These are phyloP conservation scores for Emberiza fucata DNA, from an alignment of 2,113 vertebrate genomes.

Conservation along the genomic window DNA sequence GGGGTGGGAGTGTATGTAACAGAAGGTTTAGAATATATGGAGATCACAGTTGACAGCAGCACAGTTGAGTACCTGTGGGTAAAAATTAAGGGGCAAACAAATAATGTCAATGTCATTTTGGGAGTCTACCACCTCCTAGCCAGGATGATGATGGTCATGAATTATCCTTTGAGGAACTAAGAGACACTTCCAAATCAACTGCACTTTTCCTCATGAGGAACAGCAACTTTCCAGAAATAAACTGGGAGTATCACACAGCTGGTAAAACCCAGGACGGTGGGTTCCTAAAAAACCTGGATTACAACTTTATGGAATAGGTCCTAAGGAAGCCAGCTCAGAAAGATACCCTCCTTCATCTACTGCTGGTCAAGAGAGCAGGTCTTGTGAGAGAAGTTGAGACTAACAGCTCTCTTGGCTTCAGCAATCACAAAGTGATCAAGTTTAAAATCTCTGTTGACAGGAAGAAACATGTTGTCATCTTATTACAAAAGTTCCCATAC, in stretches of 20 bases:
- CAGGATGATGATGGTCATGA: neutral
- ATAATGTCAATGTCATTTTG: neutral
- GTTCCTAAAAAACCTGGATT: neutral
- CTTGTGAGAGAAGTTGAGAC: neutral
- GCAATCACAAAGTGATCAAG: fast-evolving
- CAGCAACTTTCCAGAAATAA: neutral
- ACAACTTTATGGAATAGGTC: neutral
- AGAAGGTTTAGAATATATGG: neutral
- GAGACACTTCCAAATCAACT: neutral
- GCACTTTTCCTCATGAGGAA: neutral
- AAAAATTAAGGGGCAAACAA: neutral
- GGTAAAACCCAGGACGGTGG: neutral
- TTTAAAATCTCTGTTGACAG: neutral
- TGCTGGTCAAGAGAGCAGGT: neutral
- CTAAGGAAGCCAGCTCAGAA: neutral
- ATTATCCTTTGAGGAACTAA: neutral
- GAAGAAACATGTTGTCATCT: neutral
- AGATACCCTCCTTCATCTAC: neutral
- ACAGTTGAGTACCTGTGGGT: neutral
- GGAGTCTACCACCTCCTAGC: neutral
- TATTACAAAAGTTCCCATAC: too few relatives aligned
- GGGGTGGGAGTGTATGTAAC: too few relatives aligned
- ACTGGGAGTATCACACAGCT: neutral
- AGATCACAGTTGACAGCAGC: neutral
- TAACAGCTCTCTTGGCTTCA: neutral